Evolutionary conservation across 2,797 vertebrate genomes (phyloP).

Genomic region (Lutjanus argentimaculatus): DNA sequence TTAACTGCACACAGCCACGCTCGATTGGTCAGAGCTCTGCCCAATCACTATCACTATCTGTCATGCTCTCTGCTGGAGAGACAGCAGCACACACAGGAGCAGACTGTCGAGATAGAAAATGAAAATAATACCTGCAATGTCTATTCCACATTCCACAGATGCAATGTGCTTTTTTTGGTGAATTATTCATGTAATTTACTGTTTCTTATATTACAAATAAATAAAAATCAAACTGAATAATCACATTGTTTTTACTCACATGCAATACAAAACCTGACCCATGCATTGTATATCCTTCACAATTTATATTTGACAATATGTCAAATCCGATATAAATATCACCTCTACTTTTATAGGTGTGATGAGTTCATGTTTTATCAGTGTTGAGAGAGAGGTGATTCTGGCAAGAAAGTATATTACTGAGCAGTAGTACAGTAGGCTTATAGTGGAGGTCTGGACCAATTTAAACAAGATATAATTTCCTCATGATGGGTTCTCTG

Average conservation of each 20-base stretch:
- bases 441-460: conserved; percentile 3
- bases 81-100: conserved; percentile 24
- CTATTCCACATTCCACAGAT: conserved; percentile 9
- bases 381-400: neutral
- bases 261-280: neutral
- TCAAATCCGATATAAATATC: neutral
- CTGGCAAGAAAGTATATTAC: neutral
- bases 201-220: neutral
- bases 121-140: conserved; percentile 34
- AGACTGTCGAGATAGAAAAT: conserved; percentile 10
- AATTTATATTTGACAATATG: neutral
- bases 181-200: neutral
- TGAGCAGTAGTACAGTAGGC: neutral
- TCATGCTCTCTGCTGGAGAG: conserved; percentile 68
- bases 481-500: conserved; percentile 6
- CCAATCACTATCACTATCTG: conserved; percentile 79
- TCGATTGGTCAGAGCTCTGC: conserved; percentile 80
- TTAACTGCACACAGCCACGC: conserved; percentile 80
- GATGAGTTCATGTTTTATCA: neutral
- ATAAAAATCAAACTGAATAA: neutral
- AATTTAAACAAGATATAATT: neutral
- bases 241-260: neutral
- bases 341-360: neutral
- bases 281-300: neutral
- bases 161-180: neutral